These are phyloP conservation scores for Zaprionus ghesquierei DNA, from an alignment of 1,140 invertebrate genomes.

Conservation along the genomic window DNA sequence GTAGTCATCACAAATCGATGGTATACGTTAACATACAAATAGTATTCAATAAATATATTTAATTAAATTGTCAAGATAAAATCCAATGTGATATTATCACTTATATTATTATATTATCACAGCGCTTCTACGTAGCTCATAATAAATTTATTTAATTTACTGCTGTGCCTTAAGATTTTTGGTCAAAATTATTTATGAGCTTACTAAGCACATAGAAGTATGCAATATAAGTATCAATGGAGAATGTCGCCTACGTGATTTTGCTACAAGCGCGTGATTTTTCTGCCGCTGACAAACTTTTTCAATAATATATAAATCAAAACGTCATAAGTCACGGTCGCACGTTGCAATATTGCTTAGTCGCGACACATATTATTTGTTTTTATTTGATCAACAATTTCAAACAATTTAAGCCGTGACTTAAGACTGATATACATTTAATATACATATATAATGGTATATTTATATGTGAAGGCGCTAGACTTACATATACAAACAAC, in stretches of 20 bases:
- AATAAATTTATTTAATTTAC: constrained; percentile 71
- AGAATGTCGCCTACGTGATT: constrained; percentile 62
- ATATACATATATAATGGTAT: constrained; percentile 57
- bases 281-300: constrained; percentile 67
- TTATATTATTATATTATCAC: too few species aligned
- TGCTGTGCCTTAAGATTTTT: constrained; percentile 44
- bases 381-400: constrained; percentile 47
- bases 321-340: constrained; percentile 74
- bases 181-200: constrained; percentile 73
- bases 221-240: constrained; percentile 16
- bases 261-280: constrained; percentile 57
- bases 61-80: neutral
- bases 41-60: too few species aligned
- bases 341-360: constrained; percentile 51
- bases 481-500: neutral
- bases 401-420: constrained; percentile 68
- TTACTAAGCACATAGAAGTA: constrained; percentile 7
- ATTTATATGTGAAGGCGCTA: neutral
- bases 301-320: constrained; percentile 82
- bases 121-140: constrained; percentile 29
- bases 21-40: too few species aligned
- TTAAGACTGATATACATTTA: constrained; percentile 68
- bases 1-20: constrained; percentile 32
- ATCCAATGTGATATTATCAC: constrained; percentile 10
- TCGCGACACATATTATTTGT: constrained; percentile 35